Evolutionary conservation across 2,113 vertebrate genomes (phyloP).

Genomic region (Sorex fumeus): DNA sequence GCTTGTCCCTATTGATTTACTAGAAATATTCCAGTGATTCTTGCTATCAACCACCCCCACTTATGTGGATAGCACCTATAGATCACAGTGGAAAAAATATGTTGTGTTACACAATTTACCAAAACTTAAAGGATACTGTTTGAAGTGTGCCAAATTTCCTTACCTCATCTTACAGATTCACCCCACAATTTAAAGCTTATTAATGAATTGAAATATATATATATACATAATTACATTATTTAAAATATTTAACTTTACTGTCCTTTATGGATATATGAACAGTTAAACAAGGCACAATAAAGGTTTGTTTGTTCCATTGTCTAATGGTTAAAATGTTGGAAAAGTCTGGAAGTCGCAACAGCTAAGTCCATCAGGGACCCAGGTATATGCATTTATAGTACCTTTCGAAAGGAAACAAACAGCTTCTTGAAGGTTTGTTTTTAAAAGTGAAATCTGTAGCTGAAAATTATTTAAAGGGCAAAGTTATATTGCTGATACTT

Average conservation of each 20-base stretch:
- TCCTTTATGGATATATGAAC: constrained; percentile 84
- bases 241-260: constrained; percentile 68
- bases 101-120: constrained; percentile 93
- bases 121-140: constrained; percentile 94
- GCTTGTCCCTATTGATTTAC: constrained; percentile 92
- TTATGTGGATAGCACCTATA: constrained; percentile 95
- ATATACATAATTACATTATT: constrained; percentile 56
- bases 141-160: constrained; percentile 97
- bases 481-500: constrained; percentile 90
- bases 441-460: constrained; percentile 90
- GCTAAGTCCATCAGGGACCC: constrained; percentile 88
- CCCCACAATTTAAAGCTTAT: constrained; percentile 93
- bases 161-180: constrained; percentile 95
- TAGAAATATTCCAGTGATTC: constrained; percentile 95
- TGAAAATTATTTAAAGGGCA: constrained; percentile 90
- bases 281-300: constrained; percentile 83
- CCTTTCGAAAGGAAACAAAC: constrained; percentile 82
- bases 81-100: constrained; percentile 93
- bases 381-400: constrained; percentile 87
- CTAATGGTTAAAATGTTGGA: constrained; percentile 85
- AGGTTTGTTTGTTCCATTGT: constrained; percentile 84
- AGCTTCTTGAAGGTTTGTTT: constrained; percentile 90
- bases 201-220: constrained; percentile 65
- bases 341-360: constrained; percentile 84
- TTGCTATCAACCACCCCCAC: constrained; percentile 90